phyloP scores from a whole-genome alignment of 2,888 invertebrate species.

The Dusona sp. region DNA sequence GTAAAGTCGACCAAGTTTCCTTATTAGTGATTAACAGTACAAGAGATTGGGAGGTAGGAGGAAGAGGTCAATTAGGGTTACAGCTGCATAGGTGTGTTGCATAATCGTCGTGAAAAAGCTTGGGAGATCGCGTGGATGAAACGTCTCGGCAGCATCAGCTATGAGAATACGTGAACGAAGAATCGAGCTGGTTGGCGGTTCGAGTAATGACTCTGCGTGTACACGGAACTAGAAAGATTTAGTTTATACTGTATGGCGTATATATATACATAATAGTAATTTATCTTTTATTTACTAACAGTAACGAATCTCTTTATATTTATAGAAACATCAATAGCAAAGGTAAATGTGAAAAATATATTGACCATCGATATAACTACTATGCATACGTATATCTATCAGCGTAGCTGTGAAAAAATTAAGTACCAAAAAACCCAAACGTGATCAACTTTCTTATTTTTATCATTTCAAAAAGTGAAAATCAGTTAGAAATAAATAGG shows the following conservation, averaged over 20 bases:
- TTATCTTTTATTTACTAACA: conserved; percentile 7
- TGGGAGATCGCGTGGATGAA: conserved; percentile 63
- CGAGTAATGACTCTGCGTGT: conserved; percentile 69
- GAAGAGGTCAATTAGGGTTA: conserved; percentile 56
- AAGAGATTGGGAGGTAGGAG: conserved; percentile 23
- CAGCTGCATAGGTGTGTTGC: conserved; percentile 55
- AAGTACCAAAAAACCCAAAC: no score
- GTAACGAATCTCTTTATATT: conserved; percentile 20
- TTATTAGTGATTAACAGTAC: conserved; percentile 65
- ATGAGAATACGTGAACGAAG: conserved; percentile 62
- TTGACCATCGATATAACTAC: background rate
- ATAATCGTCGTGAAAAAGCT: conserved; percentile 64
- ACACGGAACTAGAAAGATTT: conserved; percentile 61
- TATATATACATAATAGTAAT: background rate
- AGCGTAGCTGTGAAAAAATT: no score
- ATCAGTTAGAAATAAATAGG: no score
- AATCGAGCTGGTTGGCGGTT: conserved; percentile 58
- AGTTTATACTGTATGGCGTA: conserved; percentile 25
- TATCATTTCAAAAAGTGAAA: no score
- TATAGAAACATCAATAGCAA: background rate
- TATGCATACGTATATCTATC: no score
- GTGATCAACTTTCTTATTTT: no score
- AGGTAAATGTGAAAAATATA: background rate
- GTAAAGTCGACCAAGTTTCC: conserved; percentile 64
- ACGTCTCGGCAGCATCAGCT: conserved; percentile 38